Conservation (phyloP, 2,888 invertebrate genomes). For the Eupithecia abbreviata region DNA sequence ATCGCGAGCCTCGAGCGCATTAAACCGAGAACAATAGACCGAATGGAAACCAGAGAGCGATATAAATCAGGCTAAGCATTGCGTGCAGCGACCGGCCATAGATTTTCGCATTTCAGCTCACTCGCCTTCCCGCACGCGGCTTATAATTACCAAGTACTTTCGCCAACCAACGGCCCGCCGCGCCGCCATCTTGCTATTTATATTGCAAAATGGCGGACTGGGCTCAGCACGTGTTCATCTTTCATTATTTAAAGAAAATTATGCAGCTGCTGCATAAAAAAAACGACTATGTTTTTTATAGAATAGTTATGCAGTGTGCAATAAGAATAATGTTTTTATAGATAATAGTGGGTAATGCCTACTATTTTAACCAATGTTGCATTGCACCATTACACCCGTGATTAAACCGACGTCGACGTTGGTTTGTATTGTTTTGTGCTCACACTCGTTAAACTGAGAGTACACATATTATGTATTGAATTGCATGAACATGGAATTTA, state of each 20-base stretch:
- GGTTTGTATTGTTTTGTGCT: background rate
- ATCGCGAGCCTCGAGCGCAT: constrained; percentile 68
- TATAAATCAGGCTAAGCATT: constrained; percentile 81
- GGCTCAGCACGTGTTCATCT: constrained; percentile 72
- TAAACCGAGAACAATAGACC: constrained; percentile 78
- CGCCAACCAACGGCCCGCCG: constrained; percentile 70
- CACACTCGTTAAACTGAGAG: background rate
- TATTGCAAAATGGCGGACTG: constrained; percentile 80
- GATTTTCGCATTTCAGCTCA: constrained; percentile 76
- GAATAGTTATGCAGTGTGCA: constrained; percentile 6
- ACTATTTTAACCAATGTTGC: background rate
- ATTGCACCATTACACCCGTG: background rate
- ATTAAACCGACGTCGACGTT: background rate
- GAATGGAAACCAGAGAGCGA: constrained; percentile 78
- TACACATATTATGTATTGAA: background rate
- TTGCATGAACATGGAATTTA: background rate
- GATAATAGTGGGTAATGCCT: background rate
- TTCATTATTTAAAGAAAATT: constrained; percentile 65
- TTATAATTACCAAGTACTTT: constrained; percentile 82
- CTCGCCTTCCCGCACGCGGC: constrained; percentile 70
- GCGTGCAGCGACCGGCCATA: constrained; percentile 77
- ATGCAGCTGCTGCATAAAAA: constrained; percentile 51
- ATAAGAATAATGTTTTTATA: background rate
- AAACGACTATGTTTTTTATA: constrained; percentile 40
- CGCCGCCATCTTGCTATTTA: constrained; percentile 81